phyloP scores from a whole-genome alignment of 2,888 invertebrate species.

The Drosophila heteroneura region DNA sequence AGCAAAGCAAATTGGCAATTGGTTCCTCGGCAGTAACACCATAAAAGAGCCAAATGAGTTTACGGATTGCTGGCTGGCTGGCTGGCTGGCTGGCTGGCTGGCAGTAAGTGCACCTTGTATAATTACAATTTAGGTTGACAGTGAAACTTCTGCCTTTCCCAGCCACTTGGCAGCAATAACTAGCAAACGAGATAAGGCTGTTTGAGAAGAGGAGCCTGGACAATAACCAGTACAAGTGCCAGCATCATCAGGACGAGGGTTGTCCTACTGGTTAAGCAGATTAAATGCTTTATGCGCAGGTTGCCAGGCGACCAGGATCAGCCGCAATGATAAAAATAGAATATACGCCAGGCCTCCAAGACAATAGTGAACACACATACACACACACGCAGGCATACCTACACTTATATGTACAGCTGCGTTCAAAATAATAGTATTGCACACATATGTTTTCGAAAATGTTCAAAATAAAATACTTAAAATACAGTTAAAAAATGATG shows the following conservation, averaged over 20 bases:
- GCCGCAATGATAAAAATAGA: conserved; percentile 66
- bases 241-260: conserved; percentile 1
- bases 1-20: conserved; percentile 35
- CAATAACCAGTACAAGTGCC: background rate
- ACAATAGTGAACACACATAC: background rate
- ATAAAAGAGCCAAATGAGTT: conserved; percentile 19
- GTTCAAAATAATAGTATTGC: background rate
- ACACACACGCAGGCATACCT: background rate
- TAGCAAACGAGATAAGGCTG: conserved; percentile 32
- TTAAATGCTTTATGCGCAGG: conserved; percentile 61
- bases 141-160: background rate
- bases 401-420: background rate
- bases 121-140: conserved; percentile 61
- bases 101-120: conserved; percentile 40
- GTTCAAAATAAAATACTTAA: background rate
- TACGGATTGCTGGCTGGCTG: conserved; percentile 3
- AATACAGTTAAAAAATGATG: background rate
- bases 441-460: background rate
- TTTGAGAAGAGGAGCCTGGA: conserved; percentile 5
- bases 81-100: conserved; percentile 40
- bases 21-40: conserved; percentile 24
- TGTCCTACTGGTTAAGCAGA: conserved; percentile 63
- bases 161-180: conserved; percentile 13
- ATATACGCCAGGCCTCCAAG: conserved; percentile 26
- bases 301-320: conserved; percentile 74